Base-by-base conservation (phyloP, 1,140 invertebrate species). In the Hyposmocoma kahamanoa region DNA sequence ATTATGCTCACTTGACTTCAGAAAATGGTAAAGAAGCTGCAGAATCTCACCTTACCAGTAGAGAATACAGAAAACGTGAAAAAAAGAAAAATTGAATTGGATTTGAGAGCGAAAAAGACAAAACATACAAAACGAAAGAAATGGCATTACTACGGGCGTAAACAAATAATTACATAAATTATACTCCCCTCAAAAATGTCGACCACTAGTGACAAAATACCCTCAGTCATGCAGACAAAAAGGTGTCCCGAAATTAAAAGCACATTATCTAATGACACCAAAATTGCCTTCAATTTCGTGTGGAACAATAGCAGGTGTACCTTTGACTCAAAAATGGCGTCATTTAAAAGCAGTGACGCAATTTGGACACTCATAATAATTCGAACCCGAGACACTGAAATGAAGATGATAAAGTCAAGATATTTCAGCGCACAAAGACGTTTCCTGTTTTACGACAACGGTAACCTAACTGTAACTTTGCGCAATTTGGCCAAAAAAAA, bases 181-280 rank as follows among this genome's bases (percentile, higher is more conserved):
- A 2, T 13, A 2, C 8, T 36, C 32, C 8, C 15, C 6, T 13
- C n/a, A 36, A n/a, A 36, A 36, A 36, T 15, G n/a, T n/a, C n/a
- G n/a, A n/a, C n/a, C n/a, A n/a, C 28, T 1, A 30, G 1, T 30
- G 28, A 30, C 28, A 13, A 8, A 30, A 30, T 30, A 30, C 13
- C 13, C 13, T n/a, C 32, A 6, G 1, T 6, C 32, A 36, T 36
- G 32, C 32, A 36, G 13, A 36, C 13, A 15, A 6, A 30, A 62
- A 65, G 56, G 62, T 65, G 59, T 59, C 50, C 42, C 48, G 26
- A 50, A 44, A 68, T 68, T 65, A 68, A 65, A 68, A 62, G 26
- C 22, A 46, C 59, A 59, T 68, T 65, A 59, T 36, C 24, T 50
- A 56, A 59, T 47, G 49, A 48, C 42, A 36, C 50, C 47, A 50